These are phyloP conservation scores for Lophius piscatorius DNA, from an alignment of 2,113 vertebrate genomes.

Conservation along the genomic window DNA sequence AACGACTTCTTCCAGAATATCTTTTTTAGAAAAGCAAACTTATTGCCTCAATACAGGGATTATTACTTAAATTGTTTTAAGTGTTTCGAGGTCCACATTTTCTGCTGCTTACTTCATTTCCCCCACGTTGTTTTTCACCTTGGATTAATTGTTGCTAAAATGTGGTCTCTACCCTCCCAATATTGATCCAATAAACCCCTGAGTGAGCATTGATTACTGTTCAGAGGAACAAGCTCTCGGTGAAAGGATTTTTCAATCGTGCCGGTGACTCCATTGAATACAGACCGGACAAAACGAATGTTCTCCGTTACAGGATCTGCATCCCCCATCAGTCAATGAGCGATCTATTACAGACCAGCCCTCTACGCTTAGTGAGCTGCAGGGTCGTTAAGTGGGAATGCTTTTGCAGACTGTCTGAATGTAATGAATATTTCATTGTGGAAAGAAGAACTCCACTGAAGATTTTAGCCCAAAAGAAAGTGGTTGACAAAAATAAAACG, in stretches of 20 bases:
- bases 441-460: conserved; percentile 27
- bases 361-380: conserved; percentile 57
- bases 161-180: conserved; percentile 41
- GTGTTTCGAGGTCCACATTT: neutral
- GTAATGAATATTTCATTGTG: conserved; percentile 52
- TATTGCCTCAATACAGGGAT: too few species aligned
- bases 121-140: too few species aligned
- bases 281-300: conserved; percentile 53
- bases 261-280: conserved; percentile 61
- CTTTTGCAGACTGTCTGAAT: conserved; percentile 45
- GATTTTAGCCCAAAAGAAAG: conserved; percentile 21
- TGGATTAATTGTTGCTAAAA: conserved; percentile 37
- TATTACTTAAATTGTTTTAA: neutral
- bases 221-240: conserved; percentile 38
- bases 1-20: neutral
- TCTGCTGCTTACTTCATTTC: neutral
- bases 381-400: conserved; percentile 48
- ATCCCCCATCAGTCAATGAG: conserved; percentile 50
- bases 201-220: conserved; percentile 55
- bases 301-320: conserved; percentile 46
- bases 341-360: conserved; percentile 49
- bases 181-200: conserved; percentile 56
- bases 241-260: conserved; percentile 56
- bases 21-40: too few species aligned
- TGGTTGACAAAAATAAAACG: conserved; percentile 24